Base-by-base conservation (phyloP, 2,888 invertebrate species). In the Trichopria drosophilae region DNA sequence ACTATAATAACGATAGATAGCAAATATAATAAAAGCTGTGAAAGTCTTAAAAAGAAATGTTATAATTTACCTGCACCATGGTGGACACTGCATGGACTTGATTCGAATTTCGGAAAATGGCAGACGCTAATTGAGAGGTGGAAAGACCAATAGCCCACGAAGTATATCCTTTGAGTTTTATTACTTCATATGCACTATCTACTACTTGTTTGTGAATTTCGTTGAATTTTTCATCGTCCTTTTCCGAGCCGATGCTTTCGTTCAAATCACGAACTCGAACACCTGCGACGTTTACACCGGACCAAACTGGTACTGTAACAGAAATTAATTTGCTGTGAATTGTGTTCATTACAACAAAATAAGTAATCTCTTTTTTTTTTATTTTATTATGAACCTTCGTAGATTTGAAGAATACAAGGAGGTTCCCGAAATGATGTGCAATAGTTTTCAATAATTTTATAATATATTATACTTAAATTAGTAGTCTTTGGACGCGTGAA, bases 141-240 rank as follows among this genome's bases (percentile, higher is more conserved):
- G 90, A 89, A 29, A 92, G 79, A 2, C 92, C 93, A 60, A 93
- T 90, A 7, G 92, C 93, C 92, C 92, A 93, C 15, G 90, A 90
- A 0, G 93, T 93, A 78, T 92, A 93, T 3, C 93, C 93, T 78
- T 93, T 93, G 64, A 91, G 79, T 69, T 82, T 85, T 76, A 93
- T 93, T 26, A 93, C 86, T 68, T 93, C 87, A 73, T 92, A 92
- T 0, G 93, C 93, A 65, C 92, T 90, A 55, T 87, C 79, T 7
- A 94, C 86, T 4, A 95, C 94, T 69, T 88, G 82, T 54, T 82
- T 83, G 77, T 95, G 94, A 7, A 91, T 74, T 29, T 86, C 82
- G 52, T 81, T 78, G 89, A 90, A 93, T 55, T 87, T 82, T 72
- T 93, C 93, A 1, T 82, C 77, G 74, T 94, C 93, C 0, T 81